Evolutionary conservation across 2,113 vertebrate genomes (phyloP).

Genomic region (Lepus americanus): DNA sequence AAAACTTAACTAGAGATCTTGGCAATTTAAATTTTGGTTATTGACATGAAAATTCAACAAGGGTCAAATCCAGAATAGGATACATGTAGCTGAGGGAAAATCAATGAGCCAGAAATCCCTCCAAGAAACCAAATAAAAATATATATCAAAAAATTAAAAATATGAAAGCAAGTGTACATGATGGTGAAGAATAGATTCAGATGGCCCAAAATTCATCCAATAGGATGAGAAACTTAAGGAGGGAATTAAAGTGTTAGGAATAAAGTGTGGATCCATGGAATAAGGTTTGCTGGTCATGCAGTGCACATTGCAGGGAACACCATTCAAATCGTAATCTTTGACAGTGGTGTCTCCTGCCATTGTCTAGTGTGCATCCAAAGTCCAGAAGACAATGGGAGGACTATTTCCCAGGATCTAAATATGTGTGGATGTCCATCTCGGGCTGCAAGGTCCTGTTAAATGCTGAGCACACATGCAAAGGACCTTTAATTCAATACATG

Average conservation of each 20-base stretch:
- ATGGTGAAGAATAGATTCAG: background rate
- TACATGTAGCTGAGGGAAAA: background rate
- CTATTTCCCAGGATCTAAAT: background rate
- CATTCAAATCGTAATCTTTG: background rate
- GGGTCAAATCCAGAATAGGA: background rate
- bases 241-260: background rate
- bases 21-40: background rate
- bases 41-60: background rate
- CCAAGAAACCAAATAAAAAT: background rate
- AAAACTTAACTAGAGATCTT: background rate
- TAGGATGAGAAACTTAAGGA: background rate
- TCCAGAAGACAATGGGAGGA: background rate
- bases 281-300: background rate
- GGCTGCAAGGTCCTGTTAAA: background rate
- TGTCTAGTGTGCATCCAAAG: background rate
- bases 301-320: background rate
- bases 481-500: background rate
- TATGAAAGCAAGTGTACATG: background rate
- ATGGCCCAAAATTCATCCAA: background rate
- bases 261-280: background rate
- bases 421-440: background rate
- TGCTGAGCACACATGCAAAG: background rate
- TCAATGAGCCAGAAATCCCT: background rate
- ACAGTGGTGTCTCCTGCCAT: background rate
- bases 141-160: background rate